These are phyloP conservation scores for Danio kyathit DNA, from an alignment of 2,797 vertebrate species.

Conservation along the genomic window DNA sequence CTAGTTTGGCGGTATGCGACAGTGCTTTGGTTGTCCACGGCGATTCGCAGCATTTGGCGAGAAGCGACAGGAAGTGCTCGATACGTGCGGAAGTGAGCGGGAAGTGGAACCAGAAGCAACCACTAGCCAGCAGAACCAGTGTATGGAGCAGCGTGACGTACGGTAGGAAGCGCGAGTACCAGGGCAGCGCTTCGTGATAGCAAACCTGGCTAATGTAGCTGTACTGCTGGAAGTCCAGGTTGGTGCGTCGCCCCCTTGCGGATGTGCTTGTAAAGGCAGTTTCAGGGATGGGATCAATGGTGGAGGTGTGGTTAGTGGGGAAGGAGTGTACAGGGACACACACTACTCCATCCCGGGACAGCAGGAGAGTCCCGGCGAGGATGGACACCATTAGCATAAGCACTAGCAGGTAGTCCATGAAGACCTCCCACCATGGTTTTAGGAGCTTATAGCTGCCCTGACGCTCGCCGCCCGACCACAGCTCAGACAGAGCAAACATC, in stretches of 20 bases:
- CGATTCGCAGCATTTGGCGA: conserved; percentile 85
- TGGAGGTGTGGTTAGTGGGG: neutral
- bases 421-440: conserved; percentile 90
- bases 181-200: conserved; percentile 83
- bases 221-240: conserved; percentile 85
- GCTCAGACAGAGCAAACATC: conserved; percentile 86
- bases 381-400: conserved; percentile 84
- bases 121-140: conserved; percentile 80
- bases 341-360: conserved; percentile 81
- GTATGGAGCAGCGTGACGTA: conserved; percentile 83
- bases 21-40: conserved; percentile 86
- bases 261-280: neutral
- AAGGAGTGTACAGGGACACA: conserved; percentile 77
- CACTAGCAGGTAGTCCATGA: conserved; percentile 86
- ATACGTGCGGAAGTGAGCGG: conserved; percentile 85
- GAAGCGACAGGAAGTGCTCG: conserved; percentile 84
- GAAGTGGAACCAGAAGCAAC: conserved; percentile 88
- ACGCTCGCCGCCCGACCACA: conserved; percentile 74
- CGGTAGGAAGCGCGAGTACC: conserved; percentile 84
- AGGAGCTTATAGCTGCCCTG: conserved; percentile 78
- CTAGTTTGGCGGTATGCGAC: conserved; percentile 79
- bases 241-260: conserved; percentile 70
- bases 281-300: neutral
- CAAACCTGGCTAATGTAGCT: conserved; percentile 84
- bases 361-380: conserved; percentile 81